Base-by-base conservation (phyloP, 2,797 vertebrate genomes). In the Picus viridis region DNA sequence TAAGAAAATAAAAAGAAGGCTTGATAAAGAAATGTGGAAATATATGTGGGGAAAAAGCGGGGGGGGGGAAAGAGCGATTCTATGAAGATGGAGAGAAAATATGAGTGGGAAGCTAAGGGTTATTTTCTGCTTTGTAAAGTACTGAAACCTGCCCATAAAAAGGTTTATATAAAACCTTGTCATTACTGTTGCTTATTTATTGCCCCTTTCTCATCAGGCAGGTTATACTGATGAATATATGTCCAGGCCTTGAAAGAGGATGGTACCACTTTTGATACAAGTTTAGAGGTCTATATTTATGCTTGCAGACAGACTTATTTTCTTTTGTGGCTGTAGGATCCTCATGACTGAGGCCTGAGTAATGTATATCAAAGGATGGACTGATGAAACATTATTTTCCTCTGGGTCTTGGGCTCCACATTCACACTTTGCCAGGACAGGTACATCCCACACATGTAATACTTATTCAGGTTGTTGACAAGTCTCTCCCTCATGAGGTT, bases 381-480 rank as follows among this genome's bases (percentile, higher is more conserved):
- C 72, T 51, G 43, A 77, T 7, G 43, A 56, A 67, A 14, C 4
- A 41, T 19, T 1, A 0, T 78, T 90, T 87, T 90, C 22, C 24
- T 63, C 30, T 64, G 47, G 3, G 17, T 70, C 32, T 82, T 54
- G 45, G 24, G 11, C 29, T 87, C 34, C 45, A 20, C 0, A 0
- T 51, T 8, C 8, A 17, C 4, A 36, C 16, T 22, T 27, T 80
- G 12, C 32, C 45, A 69, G 53, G 65, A 70, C 39, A 69, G 32
- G 10, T 73, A 7, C 0, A 1, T 74, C 62, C 72, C 65, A 71
- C 45, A 47, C 3, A 4, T 7, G 7, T 58, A n/a, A 77, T 22
- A 67, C 10, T 9, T 2, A 0, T 26, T 23, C 0, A 0, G 0
- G 0, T 43, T 3, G 0, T 9, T 82, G 27, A 18, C 16, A 71